Evolutionary conservation across 2,797 vertebrate genomes (phyloP), one percentile per base, ranked within the genome.

Genomic region (Clarias fuscus): DNA sequence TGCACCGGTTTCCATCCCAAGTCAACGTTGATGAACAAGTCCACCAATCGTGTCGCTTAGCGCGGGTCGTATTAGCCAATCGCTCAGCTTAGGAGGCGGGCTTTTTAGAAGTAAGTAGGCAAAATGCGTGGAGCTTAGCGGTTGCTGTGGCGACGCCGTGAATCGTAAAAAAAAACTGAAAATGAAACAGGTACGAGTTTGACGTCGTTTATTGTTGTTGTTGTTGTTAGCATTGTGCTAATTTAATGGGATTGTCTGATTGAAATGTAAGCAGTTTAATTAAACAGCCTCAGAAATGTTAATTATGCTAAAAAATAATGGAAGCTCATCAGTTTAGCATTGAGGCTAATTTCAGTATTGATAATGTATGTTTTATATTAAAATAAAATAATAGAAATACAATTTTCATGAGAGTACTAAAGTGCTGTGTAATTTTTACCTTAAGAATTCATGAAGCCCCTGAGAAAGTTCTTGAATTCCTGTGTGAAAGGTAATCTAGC

Each of bases 81-180:
- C 83, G 2, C 14, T 48, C 11, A 64, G 37, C 1, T n/a, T 11
- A 75, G 24, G 0, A 43, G 70, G 70, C 33, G 58, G 58, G 53
- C 27, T 64, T 53, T 53, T 2, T 22, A 8, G 0, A 33, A 73
- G 43, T 4, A 62, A 37, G 22, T 37, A 7, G 33, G 15, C 7
- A 48, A 43, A 17, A 40, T n/a, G 24, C 5, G 3, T 22, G 76
- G 22, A 30, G n/a, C 20, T 53, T 18, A 18, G 43, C 56, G 58
- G 83, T 84, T 84, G 83, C 59, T 75, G 59, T 84, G 71, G 83
- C 15, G 30, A 76, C 61, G 15, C 58, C 14, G 71, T 11, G 30
- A 72, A 24, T 43, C 17, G 30, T 20, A 17, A 24, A 70, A 48
- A 13, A 40, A 40, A 40, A 5, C 40, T 40, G 4, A 40, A 40